Evolutionary conservation across 2,797 vertebrate genomes (phyloP).

Genomic region (Microctenopoma steveboyesi): DNA sequence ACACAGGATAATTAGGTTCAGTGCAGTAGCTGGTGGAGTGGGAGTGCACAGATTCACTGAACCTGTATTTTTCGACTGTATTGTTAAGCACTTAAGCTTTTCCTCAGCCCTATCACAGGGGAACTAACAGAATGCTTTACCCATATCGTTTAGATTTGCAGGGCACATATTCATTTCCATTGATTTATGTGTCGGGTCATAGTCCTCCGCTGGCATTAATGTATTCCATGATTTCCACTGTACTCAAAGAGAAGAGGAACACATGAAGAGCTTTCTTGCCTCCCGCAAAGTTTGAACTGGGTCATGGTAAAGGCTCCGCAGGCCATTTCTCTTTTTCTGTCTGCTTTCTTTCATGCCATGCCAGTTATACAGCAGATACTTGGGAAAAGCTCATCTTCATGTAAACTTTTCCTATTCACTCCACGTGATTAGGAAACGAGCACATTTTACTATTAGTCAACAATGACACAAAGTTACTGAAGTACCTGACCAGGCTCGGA

Average conservation of each 20-base stretch:
- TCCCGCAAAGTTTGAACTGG: constrained; percentile 73
- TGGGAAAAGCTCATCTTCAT: constrained; percentile 65
- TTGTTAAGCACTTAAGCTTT: constrained; percentile 66
- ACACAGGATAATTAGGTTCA: constrained; percentile 76
- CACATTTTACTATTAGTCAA: constrained; percentile 12
- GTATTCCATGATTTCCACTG: constrained; percentile 73
- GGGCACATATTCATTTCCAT: constrained; percentile 73
- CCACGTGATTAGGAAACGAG: constrained; percentile 17
- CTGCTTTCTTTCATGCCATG: constrained; percentile 71
- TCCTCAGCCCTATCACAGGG: constrained; percentile 53
- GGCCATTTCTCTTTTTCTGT: constrained; percentile 74
- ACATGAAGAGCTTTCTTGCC: constrained; percentile 59
- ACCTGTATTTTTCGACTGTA: constrained; percentile 52
- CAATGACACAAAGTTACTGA: constrained; percentile 7
- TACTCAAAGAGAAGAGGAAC: constrained; percentile 50
- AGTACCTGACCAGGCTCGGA: neutral
- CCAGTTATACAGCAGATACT: constrained; percentile 64
- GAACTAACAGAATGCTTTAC: constrained; percentile 62
- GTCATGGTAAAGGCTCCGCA: constrained; percentile 66
- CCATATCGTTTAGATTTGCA: constrained; percentile 62
- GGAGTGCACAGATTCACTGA: constrained; percentile 74
- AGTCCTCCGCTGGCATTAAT: constrained; percentile 71
- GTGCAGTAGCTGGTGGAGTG: constrained; percentile 61
- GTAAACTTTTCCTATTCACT: constrained; percentile 38
- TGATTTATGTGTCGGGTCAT: constrained; percentile 78